Percentiles rank a stretch among this genome's conserved stretches.
phyloP scores from a whole-genome alignment of 1,140 invertebrate species.

The Cheumatopsyche charites region DNA sequence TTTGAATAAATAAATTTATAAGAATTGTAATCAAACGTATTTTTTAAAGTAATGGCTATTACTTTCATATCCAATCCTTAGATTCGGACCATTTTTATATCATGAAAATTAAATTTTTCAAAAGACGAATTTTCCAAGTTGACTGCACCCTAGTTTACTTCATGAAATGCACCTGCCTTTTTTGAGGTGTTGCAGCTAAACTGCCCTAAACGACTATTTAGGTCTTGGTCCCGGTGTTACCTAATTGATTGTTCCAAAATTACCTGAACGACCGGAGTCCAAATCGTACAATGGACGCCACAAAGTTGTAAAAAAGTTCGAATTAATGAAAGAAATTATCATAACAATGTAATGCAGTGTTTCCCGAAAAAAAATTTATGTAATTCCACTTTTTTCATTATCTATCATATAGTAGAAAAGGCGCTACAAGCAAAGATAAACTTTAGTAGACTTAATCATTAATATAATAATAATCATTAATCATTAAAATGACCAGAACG shows the following conservation, averaged over 20 bases:
- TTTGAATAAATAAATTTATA: too few relatives aligned
- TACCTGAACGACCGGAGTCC: conserved; percentile 5
- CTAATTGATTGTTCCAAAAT: conserved; percentile 26
- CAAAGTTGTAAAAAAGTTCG: not conserved
- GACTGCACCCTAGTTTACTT: conserved; percentile 10
- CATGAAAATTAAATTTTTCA: not conserved
- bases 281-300: not conserved
- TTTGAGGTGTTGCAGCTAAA: conserved; percentile 31
- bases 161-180: conserved; percentile 22
- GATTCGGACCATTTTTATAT: not conserved
- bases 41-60: too few relatives aligned
- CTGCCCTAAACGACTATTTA: conserved; percentile 34
- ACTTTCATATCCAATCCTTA: too few relatives aligned
- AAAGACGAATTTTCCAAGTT: not conserved
- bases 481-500: too few relatives aligned
- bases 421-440: too few relatives aligned
- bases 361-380: not conserved
- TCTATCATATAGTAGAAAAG: too few relatives aligned
- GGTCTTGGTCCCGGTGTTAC: conserved; percentile 5
- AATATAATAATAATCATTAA: too few relatives aligned
- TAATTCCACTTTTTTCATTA: too few relatives aligned
- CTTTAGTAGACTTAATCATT: too few relatives aligned
- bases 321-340: conserved; percentile 3
- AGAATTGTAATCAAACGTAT: too few relatives aligned
- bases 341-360: not conserved